Conservation (phyloP, 2,888 invertebrate genomes). For the Halictus ligatus region DNA sequence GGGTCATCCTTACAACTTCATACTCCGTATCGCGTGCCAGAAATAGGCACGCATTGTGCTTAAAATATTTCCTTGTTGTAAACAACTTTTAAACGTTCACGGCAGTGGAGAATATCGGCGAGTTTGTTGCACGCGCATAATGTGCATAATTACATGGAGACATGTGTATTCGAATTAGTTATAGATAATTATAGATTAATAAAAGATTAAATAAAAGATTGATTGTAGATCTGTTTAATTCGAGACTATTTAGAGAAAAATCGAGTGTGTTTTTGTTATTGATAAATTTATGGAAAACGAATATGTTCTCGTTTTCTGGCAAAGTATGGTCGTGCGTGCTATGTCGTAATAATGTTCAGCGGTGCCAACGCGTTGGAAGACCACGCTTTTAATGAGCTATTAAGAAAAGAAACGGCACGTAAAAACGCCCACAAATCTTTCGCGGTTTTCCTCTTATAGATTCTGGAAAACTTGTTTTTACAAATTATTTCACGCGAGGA, state of each 20-base stretch:
- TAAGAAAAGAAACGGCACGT: neutral
- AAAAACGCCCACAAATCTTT: neutral
- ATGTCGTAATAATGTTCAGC: neutral
- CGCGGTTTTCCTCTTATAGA: neutral
- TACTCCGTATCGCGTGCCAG: neutral
- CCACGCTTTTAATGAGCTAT: neutral
- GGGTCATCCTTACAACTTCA: constrained; percentile 12
- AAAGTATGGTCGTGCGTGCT: neutral
- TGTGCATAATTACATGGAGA: no score
- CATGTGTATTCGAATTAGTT: neutral
- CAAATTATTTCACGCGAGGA: neutral
- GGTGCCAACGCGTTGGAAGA: neutral
- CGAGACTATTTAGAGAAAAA: no score
- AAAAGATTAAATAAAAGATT: no score
- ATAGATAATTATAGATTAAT: neutral
- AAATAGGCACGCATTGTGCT: neutral
- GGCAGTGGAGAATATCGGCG: neutral
- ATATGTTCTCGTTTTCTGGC: neutral
- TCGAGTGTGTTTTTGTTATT: neutral
- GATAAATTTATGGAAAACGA: neutral
- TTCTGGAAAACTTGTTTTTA: neutral
- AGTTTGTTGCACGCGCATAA: no score
- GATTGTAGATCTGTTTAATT: no score
- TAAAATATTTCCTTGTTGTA: constrained; percentile 1
- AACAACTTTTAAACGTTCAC: neutral